Evolutionary conservation across 1,140 invertebrate species (phyloP), one percentile per base, ranked within the genome.

Genomic region (Leptonema lineaticorne): DNA sequence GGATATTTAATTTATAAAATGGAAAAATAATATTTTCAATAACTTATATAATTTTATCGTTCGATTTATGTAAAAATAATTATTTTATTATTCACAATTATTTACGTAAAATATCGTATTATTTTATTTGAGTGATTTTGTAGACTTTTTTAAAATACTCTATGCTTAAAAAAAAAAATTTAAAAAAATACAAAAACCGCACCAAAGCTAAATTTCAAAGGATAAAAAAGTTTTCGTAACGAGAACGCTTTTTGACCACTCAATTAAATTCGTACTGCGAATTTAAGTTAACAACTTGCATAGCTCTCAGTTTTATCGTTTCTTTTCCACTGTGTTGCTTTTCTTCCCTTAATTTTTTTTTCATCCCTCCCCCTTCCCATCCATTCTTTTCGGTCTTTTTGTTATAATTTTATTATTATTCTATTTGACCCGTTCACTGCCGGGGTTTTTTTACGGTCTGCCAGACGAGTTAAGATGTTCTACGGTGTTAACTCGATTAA

Each of bases 241-340:
- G 50, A 41, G 3, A 16, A 26, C 50, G 46, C 46, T 48, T 53
- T n/a, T 53, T 53, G 50, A 53, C 50, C 50, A 53, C 50, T 53
- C 50, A 53, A 53, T 53, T 53, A 53, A 53, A 53, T 53, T 53
- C 50, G 50, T 24, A 26, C 50, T 20, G 27, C 50, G 50, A 53
- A 53, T 53, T 53, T 53, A 24, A 53, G 50, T 24, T 53, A 53
- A 53, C 50, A 53, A 53, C 50, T 53, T 53, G 50, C 50, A 53
- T 53, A 26, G 50, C 50, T 26, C 50, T 26, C 50, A 5, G 50
- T 24, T 41, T 41, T 41, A 41, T 3, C 37, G 37, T 11, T 41
- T 41, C 37, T 41, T 41, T 41, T n/a, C n/a, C n/a, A n/a, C n/a
- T n/a, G n/a, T n/a, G n/a, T n/a, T 11, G 11, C 30, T 33, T 33